Evolutionary conservation across 2,888 invertebrate genomes (phyloP), one percentile per base, ranked within the genome.

Genomic region (Catocala sponsa): DNA sequence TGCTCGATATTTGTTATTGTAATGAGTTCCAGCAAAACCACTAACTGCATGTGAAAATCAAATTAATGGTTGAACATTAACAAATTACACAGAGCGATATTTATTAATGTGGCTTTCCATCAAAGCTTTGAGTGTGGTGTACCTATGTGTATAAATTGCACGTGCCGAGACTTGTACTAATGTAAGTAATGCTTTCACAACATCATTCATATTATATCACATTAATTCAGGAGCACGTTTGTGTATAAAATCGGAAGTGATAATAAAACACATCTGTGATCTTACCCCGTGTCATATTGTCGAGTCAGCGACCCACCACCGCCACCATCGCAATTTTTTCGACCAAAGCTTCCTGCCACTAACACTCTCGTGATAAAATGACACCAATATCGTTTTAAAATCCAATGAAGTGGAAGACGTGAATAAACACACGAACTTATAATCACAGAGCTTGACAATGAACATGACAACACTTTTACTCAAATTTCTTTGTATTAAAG

Each of bases 251-350:
- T 72, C 71, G 78, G 79, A 73, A 78, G 76, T 70, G 82, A 83
- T 83, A 83, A 82, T 86, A 90, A 91, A 91, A 88, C 81, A 84
- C 88, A 90, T 88, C 84, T 89, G 87, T 80, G 82, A 76, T 65
- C 74, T 73, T 74, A 72, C 70, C 70, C 63, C 69, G 69, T 63
- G 69, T 68, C 69, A 62, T 64, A 74, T 72, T 63, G 71, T 67
- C 68, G 59, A 64, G 75, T 77, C 70, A 70, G 70, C 78, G 63
- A 72, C 72, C 79, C 80, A 70, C 75, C 52, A 57, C 13, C 61
- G 38, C 6, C 35, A 38, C 35, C 59, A 43, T 9, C 63, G 56
- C 59, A 53, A 64, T 65, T 60, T 47, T 53, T 46, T 56, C 58
- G 49, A 51, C 41, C 47, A 43, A 47, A 51, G 33, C 33, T 25